A percentile compares a stretch with the other conserved stretches of the same genome.
Conservation (phyloP, 2,113 vertebrate species). For the Rhinogobius similis region DNA sequence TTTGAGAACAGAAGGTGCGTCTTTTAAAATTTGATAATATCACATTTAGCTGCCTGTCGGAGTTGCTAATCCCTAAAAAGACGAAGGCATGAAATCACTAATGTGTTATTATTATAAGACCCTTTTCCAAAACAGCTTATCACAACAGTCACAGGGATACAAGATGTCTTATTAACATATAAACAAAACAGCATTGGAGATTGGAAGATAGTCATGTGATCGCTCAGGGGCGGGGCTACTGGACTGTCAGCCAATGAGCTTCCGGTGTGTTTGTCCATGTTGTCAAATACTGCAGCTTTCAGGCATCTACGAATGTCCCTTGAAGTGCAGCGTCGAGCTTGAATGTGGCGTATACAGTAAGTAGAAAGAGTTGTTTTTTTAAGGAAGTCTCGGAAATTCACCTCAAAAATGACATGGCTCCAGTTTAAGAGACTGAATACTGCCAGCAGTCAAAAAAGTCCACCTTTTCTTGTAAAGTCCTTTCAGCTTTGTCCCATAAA, state of each 20-base stretch:
- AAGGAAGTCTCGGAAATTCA: conserved; percentile 33
- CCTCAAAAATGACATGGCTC: conserved; percentile 26
- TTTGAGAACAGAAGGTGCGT: conserved; percentile 62
- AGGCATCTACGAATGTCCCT: conserved; percentile 37
- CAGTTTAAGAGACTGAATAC: conserved; percentile 58
- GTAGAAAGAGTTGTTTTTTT: conserved; percentile 38
- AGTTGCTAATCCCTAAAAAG: conserved; percentile 56
- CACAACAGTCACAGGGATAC: conserved; percentile 61
- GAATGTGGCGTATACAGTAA: conserved; percentile 35
- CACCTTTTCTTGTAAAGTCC: conserved; percentile 53
- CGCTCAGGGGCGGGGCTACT: conserved; percentile 30
- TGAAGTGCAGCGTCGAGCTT: conserved; percentile 43
- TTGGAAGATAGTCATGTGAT: conserved; percentile 55
- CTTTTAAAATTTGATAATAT: conserved; percentile 52
- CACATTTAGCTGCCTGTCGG: conserved; percentile 70
- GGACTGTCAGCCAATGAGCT: conserved; percentile 18
- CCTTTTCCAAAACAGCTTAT: conserved; percentile 51
- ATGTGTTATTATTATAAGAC: conserved; percentile 39
- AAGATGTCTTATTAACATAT: conserved; percentile 68
- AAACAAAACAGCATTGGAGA: conserved; percentile 55
- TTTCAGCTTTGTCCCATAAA: conserved; percentile 52
- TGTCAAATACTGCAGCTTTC: conserved; percentile 38
- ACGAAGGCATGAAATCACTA: conserved; percentile 66
- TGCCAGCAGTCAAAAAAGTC: conserved; percentile 67
- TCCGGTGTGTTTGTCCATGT: conserved; percentile 9